Base-by-base conservation (phyloP, 53 echinoderm and acorn worm species). In the Pentamera pediparva region DNA sequence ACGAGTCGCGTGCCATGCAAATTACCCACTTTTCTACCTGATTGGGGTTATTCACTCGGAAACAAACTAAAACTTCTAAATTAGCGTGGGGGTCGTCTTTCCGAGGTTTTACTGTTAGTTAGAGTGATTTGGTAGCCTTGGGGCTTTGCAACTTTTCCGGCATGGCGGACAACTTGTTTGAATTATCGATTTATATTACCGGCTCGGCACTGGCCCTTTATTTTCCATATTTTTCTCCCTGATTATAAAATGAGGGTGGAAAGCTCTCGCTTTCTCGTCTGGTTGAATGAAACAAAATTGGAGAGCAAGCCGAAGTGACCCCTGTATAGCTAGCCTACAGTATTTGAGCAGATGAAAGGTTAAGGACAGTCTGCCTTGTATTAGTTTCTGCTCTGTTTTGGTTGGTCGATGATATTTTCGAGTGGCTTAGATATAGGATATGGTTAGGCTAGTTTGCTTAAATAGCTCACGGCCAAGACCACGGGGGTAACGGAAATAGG, bases 81-180 rank as follows among this genome's bases (percentile, higher is more conserved):
- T 67, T 67, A 45, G 67, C 67, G 67, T 67, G 67, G 67, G 67
- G 67, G 40, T 67, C 67, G 31, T 67, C 67, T 67, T 45, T 37
- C 37, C 26, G 25, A 67, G 32, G 45, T 43, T 67, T 45, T 67
- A 41, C 29, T 29, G 67, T 67, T 43, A n/a, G n/a, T n/a, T n/a
- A n/a, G n/a, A 67, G 67, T 67, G 67, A 67, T 67, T 67, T 67
- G 40, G 67, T 67, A 67, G 67, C 67, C 67, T 67, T 67, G 67
- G 67, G 67, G 67, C 67, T 67, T 67, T 67, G 67, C 45, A 67
- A 67, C 43, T 67, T 43, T 25, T n/a, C n/a, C n/a, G n/a, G 30
- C 67, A 67, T 41, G 25, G 47, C 67, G 41, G 30, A 15, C 39
- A 24, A 45, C 43, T 62, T 67, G 67, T 67, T 67, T 67, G 67